Evolutionary conservation across 2,113 vertebrate species (phyloP), one percentile per base, ranked within the genome.

Genomic region (Hymenochirus boettgeri): DNA sequence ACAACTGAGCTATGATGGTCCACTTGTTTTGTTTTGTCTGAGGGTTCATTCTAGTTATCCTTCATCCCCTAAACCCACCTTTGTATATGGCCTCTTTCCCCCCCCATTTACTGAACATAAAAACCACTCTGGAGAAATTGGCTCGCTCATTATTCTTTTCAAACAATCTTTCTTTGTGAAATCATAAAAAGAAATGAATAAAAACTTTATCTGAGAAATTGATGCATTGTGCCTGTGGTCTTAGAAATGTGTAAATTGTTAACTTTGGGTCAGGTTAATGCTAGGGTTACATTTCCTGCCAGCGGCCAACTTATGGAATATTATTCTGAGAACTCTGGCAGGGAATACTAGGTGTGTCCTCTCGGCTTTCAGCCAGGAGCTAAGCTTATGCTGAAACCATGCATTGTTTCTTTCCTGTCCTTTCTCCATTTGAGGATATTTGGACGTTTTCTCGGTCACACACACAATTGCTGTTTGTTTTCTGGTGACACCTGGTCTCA

Each of bases 401-500:
- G 21, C 21, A 59, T 45, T 8, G n/a, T 27, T 29, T 12, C 46
- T 23, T 57, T 10, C 24, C 7, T n/a, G n/a, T n/a, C n/a, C 45
- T 21, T 5, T 48, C 24, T 29, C 58, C 29, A 66, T 19, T 19
- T 35, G 56, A 42, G 19, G 24, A 66, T 53, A 53, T 17, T 67
- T 23, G 23, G 55, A 24, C 19, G n/a, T 37, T 9, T 22, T 35
- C 29, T 57, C n/a, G 15, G 26, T 13, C 48, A 21, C 33, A 29
- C 48, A 56, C 46, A 45, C 47, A 39, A n/a, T 54, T 21, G 26
- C 47, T 39, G 24, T 51, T 50, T 45, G 64, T 53, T 51, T 45
- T 59, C 18, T 60, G 47, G 64, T 66, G 57, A 59, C 65, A 67
- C 57, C 65, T 67, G 56, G 46, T 52, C 65, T 59, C 19, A 17